A percentile compares a stretch with the other conserved stretches of the same genome.
These are phyloP conservation scores for Deilephila elpenor DNA, from an alignment of 2,888 invertebrate genomes.

Conservation along the genomic window DNA sequence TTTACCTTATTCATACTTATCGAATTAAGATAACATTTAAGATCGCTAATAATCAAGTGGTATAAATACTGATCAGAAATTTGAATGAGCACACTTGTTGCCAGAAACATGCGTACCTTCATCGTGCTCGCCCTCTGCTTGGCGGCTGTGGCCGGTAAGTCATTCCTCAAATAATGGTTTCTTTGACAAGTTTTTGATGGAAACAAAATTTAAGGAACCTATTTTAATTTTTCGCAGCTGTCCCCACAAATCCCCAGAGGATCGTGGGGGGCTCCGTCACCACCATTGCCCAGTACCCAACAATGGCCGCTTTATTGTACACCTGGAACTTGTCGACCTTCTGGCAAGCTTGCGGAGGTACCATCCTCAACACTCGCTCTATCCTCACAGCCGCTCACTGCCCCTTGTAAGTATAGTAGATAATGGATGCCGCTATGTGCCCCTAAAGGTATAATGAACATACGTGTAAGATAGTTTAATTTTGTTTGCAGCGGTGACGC, in stretches of 20 bases:
- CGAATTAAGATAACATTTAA: background rate
- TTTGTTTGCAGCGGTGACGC: slow-evolving; percentile 48
- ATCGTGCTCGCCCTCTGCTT: slow-evolving; percentile 36
- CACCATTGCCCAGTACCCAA: slow-evolving; percentile 48
- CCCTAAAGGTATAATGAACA: no score
- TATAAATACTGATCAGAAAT: background rate
- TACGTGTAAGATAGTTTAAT: background rate
- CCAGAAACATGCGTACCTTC: slow-evolving; percentile 38
- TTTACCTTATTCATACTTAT: background rate
- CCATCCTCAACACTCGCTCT: slow-evolving; percentile 48
- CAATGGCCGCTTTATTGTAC: slow-evolving; percentile 46
- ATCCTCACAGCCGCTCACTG: slow-evolving; percentile 56
- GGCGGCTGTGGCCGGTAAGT: slow-evolving; percentile 40
- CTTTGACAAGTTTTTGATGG: no score
- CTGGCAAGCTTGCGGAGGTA: slow-evolving; percentile 50
- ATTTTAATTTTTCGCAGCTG: slow-evolving; percentile 39
- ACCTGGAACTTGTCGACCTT: slow-evolving; percentile 40
- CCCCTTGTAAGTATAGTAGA: slow-evolving; percentile 23
- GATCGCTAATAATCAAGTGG: background rate
- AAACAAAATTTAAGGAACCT: no score
- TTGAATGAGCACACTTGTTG: no score
- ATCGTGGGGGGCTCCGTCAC: slow-evolving; percentile 57
- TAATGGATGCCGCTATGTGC: background rate
- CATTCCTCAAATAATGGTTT: no score
- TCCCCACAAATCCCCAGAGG: slow-evolving; percentile 43